Conservation (phyloP, 2,888 invertebrate species). For the Chrysolina americana region DNA sequence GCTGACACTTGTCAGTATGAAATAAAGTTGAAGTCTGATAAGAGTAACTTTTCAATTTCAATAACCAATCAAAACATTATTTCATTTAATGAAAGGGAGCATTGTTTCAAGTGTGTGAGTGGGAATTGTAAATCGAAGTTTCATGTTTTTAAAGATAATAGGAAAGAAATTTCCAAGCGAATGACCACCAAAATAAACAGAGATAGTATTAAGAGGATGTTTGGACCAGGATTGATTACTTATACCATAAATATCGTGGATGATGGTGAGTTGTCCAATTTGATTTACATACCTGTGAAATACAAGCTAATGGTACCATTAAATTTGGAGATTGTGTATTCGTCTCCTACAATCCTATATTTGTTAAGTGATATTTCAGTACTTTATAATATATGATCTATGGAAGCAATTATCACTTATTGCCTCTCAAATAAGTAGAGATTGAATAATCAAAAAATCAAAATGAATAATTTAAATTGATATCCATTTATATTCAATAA, state of each 20-base stretch:
- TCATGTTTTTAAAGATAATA: conserved; percentile 47
- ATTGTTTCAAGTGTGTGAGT: conserved; percentile 49
- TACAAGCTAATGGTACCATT: no score
- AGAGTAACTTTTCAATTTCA: conserved; percentile 45
- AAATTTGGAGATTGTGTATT: no score
- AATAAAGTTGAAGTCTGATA: conserved; percentile 45
- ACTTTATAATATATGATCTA: no score
- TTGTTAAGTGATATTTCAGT: no score
- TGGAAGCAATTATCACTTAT: no score
- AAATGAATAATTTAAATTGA: no score
- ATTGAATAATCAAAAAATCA: no score
- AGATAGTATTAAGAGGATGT: conserved; percentile 48
- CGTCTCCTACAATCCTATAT: no score
- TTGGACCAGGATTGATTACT: conserved; percentile 45
- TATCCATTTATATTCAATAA: no score
- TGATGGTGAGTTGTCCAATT: conserved; percentile 35
- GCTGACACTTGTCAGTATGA: conserved; percentile 44
- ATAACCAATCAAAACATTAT: conserved; percentile 45
- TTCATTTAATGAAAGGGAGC: conserved; percentile 47
- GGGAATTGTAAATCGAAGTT: conserved; percentile 47
- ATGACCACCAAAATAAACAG: conserved; percentile 51
- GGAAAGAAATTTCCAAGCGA: conserved; percentile 47
- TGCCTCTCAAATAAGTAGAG: no score
- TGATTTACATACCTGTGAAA: no score
- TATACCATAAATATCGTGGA: conserved; percentile 47